These are phyloP conservation scores for Epirrhoe alternata DNA, from an alignment of 2,888 invertebrate genomes.

Conservation along the genomic window DNA sequence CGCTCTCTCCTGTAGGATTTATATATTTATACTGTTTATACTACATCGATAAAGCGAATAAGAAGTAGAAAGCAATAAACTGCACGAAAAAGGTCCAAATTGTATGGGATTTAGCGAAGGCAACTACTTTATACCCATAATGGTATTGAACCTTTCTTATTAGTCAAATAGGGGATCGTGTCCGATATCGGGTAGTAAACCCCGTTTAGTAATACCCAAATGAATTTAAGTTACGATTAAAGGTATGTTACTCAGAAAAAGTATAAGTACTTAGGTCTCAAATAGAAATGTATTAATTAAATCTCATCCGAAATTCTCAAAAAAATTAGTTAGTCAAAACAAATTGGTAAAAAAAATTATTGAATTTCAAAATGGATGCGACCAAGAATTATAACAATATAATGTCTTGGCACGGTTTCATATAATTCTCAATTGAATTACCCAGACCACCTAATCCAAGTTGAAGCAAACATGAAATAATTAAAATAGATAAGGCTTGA, in stretches of 20 bases:
- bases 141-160: conserved; percentile 45
- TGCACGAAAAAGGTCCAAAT: conserved; percentile 37
- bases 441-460: conserved; percentile 16
- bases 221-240: conserved; percentile 14
- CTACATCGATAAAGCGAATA: not conserved
- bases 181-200: conserved; percentile 34
- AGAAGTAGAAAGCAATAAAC: conserved; percentile 36
- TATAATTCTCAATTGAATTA: no score
- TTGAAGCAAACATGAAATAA: conserved; percentile 27
- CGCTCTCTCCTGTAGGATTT: not conserved
- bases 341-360: no score
- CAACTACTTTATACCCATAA: conserved; percentile 41
- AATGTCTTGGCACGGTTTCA: no score
- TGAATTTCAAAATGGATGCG: no score
- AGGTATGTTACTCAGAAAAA: no score
- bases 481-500: conserved; percentile 29
- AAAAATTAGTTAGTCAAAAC: no score
- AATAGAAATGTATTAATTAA: no score
- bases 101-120: conserved; percentile 38
- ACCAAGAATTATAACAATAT: no score
- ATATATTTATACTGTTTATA: not conserved
- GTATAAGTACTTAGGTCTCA: no score
- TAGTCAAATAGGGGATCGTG: conserved; percentile 44
- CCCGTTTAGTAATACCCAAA: conserved; percentile 32
- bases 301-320: no score